Percentiles rank a stretch among this genome's conserved stretches.
Evolutionary conservation across 2,888 invertebrate genomes (phyloP).

Genomic region (Myopa testacea): DNA sequence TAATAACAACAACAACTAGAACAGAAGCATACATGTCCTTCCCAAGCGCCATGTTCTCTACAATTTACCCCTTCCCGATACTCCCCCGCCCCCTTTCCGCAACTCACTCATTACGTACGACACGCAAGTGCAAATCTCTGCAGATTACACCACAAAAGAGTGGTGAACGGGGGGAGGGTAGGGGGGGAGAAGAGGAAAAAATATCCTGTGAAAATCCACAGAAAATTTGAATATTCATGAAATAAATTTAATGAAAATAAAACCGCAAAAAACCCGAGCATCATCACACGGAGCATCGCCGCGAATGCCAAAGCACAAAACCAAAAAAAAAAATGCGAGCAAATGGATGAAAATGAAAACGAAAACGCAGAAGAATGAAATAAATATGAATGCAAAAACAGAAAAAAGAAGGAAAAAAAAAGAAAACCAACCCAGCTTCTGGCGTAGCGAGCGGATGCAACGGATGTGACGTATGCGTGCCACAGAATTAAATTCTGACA

Average conservation of each 20-base stretch:
- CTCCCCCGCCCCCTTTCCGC: not conserved
- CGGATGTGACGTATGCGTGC: not conserved
- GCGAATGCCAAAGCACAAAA: not conserved
- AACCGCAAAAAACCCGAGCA: not conserved
- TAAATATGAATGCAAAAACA: not conserved
- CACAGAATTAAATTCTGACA: slow-evolving; percentile 23
- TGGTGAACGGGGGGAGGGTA: not conserved
- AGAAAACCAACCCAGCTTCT: not conserved
- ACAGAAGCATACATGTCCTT: slow-evolving; percentile 12
- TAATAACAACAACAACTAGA: slow-evolving; percentile 9
- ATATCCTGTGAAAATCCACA: slow-evolving; percentile 24
- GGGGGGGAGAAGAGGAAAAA: not conserved
- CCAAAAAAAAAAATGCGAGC: not conserved
- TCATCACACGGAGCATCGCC: not conserved
- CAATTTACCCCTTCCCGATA: not conserved
- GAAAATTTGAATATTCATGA: slow-evolving; percentile 39
- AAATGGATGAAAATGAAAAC: not conserved
- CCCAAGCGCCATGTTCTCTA: not conserved
- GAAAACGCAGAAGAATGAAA: not conserved
- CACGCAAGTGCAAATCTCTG: slow-evolving; percentile 35
- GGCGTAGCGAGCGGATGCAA: not conserved
- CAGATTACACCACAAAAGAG: slow-evolving; percentile 18
- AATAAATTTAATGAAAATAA: slow-evolving; percentile 35
- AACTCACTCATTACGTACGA: slow-evolving; percentile 24
- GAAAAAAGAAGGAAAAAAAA: not conserved